phyloP scores from a whole-genome alignment of 2,113 vertebrate genomes.

The Daubentonia madagascariensis region DNA sequence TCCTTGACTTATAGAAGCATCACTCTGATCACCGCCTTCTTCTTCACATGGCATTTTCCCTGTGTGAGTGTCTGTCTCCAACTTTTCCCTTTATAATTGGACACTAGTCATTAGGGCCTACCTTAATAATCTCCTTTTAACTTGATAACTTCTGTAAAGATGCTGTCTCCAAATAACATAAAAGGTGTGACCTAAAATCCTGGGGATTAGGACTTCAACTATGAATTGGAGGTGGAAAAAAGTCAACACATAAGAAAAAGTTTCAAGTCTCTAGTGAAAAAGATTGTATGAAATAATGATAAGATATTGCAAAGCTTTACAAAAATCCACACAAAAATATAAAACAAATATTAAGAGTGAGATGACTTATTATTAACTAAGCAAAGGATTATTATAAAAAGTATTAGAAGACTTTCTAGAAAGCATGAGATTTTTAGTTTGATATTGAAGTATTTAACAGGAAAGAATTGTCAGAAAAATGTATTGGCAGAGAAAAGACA shows the following conservation, averaged over 20 bases:
- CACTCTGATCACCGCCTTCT: not conserved
- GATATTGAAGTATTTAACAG: not conserved
- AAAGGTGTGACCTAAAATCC: not conserved
- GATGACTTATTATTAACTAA: not conserved
- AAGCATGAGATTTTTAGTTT: not conserved
- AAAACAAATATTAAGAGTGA: not conserved
- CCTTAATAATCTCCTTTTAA: not conserved
- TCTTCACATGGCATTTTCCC: not conserved
- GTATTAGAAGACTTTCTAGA: not conserved
- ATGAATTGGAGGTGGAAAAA: not conserved
- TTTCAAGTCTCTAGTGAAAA: not conserved
- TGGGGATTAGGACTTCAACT: not conserved
- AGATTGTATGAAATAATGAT: not conserved
- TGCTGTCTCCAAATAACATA: not conserved
- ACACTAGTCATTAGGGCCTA: too few relatives aligned
- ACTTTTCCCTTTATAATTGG: not conserved
- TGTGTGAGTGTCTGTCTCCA: not conserved
- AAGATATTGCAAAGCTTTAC: not conserved
- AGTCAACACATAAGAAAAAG: not conserved
- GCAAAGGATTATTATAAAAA: not conserved
- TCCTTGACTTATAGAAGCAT: not conserved
- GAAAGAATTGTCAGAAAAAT: not conserved
- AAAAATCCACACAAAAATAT: not conserved
- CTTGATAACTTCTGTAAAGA: not conserved
- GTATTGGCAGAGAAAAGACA: not conserved